Evolutionary conservation across 92 coral and sea anemone species (phyloP).

Genomic region (Desmophyllum pertusum): DNA sequence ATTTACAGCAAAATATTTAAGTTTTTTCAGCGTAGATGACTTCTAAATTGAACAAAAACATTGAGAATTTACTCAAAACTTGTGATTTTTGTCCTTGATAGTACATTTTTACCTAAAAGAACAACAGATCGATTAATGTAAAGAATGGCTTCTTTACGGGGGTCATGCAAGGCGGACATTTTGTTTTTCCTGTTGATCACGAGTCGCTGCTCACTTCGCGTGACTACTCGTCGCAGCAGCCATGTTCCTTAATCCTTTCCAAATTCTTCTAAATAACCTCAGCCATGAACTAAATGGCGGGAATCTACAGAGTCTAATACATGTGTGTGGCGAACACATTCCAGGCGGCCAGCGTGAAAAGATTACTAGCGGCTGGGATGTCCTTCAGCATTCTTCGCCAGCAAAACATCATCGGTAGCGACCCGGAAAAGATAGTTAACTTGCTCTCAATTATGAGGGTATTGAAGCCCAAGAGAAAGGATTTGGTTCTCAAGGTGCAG

Average conservation of each 20-base stretch:
- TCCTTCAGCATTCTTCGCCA: constrained; percentile 72
- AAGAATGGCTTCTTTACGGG: not conserved
- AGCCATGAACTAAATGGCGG: constrained; percentile 66
- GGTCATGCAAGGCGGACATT: not conserved
- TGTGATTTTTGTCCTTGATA: not conserved
- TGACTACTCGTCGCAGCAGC: too few relatives aligned
- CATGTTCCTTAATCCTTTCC: constrained; percentile 71
- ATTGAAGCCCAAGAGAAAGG: constrained; percentile 70
- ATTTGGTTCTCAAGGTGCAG: constrained; percentile 66
- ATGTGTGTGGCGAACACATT: constrained; percentile 64
- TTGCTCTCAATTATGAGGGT: constrained; percentile 61
- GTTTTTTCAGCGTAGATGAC: not conserved
- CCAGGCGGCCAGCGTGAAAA: constrained; percentile 57
- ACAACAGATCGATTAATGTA: not conserved
- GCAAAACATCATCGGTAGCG: constrained; percentile 67
- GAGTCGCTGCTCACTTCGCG: too few relatives aligned
- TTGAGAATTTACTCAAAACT: not conserved
- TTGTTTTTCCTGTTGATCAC: too few relatives aligned
- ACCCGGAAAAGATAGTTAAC: constrained; percentile 57
- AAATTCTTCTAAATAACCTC: constrained; percentile 74
- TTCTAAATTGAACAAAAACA: not conserved
- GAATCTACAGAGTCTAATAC: constrained; percentile 70
- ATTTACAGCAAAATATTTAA: not conserved
- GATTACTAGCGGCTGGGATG: constrained; percentile 65
- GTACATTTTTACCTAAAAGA: not conserved